Conservation (phyloP, 2,113 vertebrate genomes). For the Eptesicus fuscus region DNA sequence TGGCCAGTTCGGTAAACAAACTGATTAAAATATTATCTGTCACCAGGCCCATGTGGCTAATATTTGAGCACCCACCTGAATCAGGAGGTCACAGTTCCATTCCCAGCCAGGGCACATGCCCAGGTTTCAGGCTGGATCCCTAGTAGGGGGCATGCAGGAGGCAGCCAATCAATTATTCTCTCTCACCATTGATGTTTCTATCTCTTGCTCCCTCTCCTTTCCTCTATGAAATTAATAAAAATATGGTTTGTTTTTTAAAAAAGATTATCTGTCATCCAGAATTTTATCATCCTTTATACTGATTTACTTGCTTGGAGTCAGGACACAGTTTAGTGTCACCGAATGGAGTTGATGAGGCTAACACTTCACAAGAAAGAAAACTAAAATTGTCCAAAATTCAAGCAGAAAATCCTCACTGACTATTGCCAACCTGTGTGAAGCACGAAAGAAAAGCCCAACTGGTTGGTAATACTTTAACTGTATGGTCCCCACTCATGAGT, state of each 20-base stretch:
- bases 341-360: background rate
- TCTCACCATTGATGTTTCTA: too few relatives aligned
- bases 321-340: background rate
- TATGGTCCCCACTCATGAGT: background rate
- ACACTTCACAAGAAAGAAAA: constrained; percentile 3
- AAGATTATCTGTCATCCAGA: background rate
- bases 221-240: too few relatives aligned
- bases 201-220: too few relatives aligned
- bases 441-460: background rate
- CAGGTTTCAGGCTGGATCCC: too few relatives aligned
- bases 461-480: background rate
- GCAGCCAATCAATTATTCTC: too few relatives aligned
- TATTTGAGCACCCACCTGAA: too few relatives aligned
- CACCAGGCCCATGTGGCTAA: background rate
- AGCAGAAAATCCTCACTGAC: constrained; percentile 22
- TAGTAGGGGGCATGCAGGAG: too few relatives aligned
- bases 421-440: background rate
- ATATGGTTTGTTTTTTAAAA: background rate
- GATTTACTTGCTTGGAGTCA: background rate
- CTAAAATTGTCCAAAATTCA: background rate
- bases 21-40: constrained; percentile 27
- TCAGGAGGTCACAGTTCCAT: too few relatives aligned
- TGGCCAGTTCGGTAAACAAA: constrained; percentile 27
- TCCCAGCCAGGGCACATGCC: too few relatives aligned
- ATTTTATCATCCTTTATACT: background rate